Conservation (phyloP, 2,113 vertebrate species). For the Pachypanchax playfairii region DNA sequence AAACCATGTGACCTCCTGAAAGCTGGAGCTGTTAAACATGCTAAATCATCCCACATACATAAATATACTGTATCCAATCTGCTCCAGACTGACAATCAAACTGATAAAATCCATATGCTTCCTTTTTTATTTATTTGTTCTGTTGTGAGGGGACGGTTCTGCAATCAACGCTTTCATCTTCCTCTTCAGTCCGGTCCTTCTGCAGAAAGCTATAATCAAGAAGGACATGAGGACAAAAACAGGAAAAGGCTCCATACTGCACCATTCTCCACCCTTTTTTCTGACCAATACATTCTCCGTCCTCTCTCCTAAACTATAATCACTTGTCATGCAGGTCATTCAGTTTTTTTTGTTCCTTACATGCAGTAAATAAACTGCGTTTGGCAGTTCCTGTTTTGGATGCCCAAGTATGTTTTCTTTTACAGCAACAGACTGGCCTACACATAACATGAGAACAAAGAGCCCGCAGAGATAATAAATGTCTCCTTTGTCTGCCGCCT, state of each 20-base stretch:
- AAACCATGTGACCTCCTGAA: too few species aligned
- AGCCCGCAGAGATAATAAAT: conserved; percentile 48
- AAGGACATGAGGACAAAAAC: conserved; percentile 66
- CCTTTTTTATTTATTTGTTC: conserved; percentile 12
- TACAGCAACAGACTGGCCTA: conserved; percentile 23
- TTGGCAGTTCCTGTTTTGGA: conserved; percentile 60
- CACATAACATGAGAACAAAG: conserved; percentile 40
- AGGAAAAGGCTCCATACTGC: conserved; percentile 61
- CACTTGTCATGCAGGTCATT: conserved; percentile 32
- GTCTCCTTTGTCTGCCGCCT: conserved; percentile 48
- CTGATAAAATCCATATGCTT: conserved; percentile 48
- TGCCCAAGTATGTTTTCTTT: conserved; percentile 26
- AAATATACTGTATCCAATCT: background rate
- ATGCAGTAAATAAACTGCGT: conserved; percentile 48
- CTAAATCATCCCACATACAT: conserved; percentile 30
- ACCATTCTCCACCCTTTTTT: conserved; percentile 40
- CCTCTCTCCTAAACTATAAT: conserved; percentile 30
- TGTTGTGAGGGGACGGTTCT: conserved; percentile 21
- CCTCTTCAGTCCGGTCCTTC: conserved; percentile 38
- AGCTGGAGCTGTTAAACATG: conserved; percentile 40
- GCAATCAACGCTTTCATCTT: conserved; percentile 61
- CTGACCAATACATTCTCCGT: conserved; percentile 33
- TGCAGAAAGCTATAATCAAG: conserved; percentile 63
- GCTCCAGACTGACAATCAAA: background rate
- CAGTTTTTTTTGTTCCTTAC: conserved; percentile 52